Conservation (phyloP, 2,113 vertebrate species). For the Larimichthys crocea region DNA sequence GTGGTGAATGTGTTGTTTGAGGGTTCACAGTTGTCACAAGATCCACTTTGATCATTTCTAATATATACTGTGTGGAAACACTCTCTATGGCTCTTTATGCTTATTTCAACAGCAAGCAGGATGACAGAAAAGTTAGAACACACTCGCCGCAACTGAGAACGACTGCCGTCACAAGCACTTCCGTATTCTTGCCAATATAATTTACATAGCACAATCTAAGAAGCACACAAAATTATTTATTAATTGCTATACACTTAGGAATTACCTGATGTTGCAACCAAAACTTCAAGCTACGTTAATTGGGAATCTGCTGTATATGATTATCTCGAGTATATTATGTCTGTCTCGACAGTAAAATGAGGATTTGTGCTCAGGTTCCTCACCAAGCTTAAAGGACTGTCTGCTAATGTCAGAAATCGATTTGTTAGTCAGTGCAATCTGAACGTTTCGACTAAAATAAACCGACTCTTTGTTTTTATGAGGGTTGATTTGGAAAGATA, state of each 20-base stretch:
- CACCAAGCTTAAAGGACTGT: not conserved
- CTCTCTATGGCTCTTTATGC: conserved; percentile 21
- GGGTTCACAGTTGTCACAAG: conserved; percentile 15
- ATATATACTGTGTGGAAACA: not conserved
- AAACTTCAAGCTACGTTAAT: not conserved
- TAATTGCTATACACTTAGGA: not conserved
- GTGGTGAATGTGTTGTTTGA: not conserved
- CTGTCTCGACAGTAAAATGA: conserved; percentile 8
- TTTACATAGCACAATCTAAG: conserved; percentile 17
- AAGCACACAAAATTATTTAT: conserved; percentile 9
- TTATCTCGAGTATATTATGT: conserved; percentile 18
- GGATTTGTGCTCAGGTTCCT: conserved; percentile 13
- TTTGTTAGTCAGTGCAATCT: not conserved
- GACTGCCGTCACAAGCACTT: conserved; percentile 28
- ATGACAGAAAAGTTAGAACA: not conserved
- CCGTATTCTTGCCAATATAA: conserved; percentile 11
- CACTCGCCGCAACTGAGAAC: conserved; percentile 17
- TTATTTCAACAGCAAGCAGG: conserved; percentile 4
- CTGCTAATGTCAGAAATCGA: not conserved
- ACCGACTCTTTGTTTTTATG: conserved; percentile 15
- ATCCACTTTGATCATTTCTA: not conserved
- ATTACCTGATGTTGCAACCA: not conserved
- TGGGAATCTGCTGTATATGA: not conserved
- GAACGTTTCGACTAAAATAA: conserved; percentile 39
- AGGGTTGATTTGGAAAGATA: conserved; percentile 21